These are phyloP conservation scores for Gopherus flavomarginatus DNA, from an alignment of 2,113 vertebrate genomes.

Conservation along the genomic window DNA sequence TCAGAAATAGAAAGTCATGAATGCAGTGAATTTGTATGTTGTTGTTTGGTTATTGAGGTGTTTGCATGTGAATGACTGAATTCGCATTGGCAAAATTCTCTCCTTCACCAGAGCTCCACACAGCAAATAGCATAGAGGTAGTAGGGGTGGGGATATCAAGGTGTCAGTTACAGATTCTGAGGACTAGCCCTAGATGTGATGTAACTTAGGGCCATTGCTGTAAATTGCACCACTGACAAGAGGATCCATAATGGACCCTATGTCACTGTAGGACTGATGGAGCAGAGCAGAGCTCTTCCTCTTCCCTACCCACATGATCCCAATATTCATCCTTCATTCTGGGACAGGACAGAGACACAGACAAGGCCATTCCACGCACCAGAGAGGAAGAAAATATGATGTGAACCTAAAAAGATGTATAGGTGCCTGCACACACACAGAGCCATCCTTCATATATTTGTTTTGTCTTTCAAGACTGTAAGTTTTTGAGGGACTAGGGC, in stretches of 20 bases:
- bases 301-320: not conserved
- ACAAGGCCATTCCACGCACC: not conserved
- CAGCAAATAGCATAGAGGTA: too few relatives aligned
- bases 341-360: not conserved
- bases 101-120: not conserved
- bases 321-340: not conserved
- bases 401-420: not conserved
- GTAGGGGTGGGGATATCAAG: not conserved
- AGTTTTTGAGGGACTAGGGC: too few relatives aligned
- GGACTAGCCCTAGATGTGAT: not conserved
- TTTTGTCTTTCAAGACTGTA: too few relatives aligned
- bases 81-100: not conserved
- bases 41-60: not conserved
- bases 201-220: not conserved
- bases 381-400: too few relatives aligned
- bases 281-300: not conserved
- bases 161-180: not conserved
- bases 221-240: not conserved
- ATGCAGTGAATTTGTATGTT: constrained; percentile 5
- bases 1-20: not conserved
- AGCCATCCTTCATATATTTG: too few relatives aligned
- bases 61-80: not conserved
- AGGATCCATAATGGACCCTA: not conserved
- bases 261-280: not conserved
- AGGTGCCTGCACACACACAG: not conserved